Conservation (phyloP, 2,888 invertebrate genomes). For the Caradrina kadenii region DNA sequence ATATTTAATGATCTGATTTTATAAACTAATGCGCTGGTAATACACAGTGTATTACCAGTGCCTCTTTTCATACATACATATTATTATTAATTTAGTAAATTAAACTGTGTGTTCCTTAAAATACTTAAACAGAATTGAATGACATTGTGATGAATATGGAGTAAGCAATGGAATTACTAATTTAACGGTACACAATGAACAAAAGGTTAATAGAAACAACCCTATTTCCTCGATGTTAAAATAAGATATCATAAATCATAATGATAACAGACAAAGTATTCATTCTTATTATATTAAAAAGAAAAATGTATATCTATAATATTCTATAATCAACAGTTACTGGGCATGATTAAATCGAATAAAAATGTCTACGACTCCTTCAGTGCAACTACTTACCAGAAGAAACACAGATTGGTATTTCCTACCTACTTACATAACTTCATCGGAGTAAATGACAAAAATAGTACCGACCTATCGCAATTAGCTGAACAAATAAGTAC, state of each 20-base stretch:
- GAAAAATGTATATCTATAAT: too few relatives aligned
- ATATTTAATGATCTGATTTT: conserved; percentile 49
- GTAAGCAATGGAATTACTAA: conserved; percentile 76
- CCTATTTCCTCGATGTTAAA: conserved; percentile 41
- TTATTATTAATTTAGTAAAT: conserved; percentile 64
- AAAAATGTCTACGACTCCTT: background rate
- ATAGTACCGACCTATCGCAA: background rate
- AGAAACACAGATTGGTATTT: conserved; percentile 18
- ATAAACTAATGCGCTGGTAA: background rate
- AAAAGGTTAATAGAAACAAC: conserved; percentile 72
- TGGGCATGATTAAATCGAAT: background rate
- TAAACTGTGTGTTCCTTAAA: conserved; percentile 61
- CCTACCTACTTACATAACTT: background rate
- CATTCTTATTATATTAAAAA: background rate
- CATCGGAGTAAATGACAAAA: background rate
- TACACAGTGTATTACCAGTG: background rate
- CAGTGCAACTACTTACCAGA: conserved; percentile 19
- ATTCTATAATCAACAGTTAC: background rate
- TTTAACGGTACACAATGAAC: conserved; percentile 72
- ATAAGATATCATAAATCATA: conserved; percentile 11
- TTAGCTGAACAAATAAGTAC: background rate
- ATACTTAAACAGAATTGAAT: conserved; percentile 66
- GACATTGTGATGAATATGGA: conserved; percentile 75
- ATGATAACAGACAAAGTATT: conserved; percentile 26
- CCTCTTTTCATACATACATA: conserved; percentile 22